Evolutionary conservation across 2,888 invertebrate genomes (phyloP), one percentile per base, ranked within the genome.

Genomic region (Lasioglossum pauxillum): DNA sequence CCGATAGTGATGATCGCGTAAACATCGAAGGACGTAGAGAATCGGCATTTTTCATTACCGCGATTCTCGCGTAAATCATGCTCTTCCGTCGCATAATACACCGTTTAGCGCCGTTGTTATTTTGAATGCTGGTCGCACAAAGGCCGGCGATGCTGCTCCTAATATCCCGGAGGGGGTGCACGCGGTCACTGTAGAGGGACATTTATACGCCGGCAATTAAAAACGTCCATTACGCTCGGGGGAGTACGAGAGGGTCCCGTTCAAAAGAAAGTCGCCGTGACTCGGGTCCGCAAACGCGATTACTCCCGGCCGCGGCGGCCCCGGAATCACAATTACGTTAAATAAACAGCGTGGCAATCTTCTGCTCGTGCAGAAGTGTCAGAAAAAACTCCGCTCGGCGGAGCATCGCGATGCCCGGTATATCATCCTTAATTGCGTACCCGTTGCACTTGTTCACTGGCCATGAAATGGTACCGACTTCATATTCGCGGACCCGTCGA

Each of bases 391-490:
- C n/a, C 31, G 35, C 8, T 31, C 60, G 46, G 60, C 46, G 78
- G 82, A 91, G 49, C 89, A 91, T 91, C 90, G 90, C 87, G 79
- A 85, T 82, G 82, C 76, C 88, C n/a, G 23, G 85, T 91, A 90
- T 92, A 91, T 92, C 90, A 91, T 90, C 91, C 90, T 92, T 90
- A 90, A 90, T 91, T 91, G 88, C 87, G 78, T 83, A 72, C 82
- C 64, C 72, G 82, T 75, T 83, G 64, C 41, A 74, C 31, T 76
- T 69, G 80, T 41, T 41, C 82, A 41, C 73, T 79, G 67, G 67
- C 86, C 85, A 79, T 82, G 84, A 79, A 75, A 60, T 64, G 64
- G 75, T 74, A 60, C 60, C 53, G 14, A 31, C 27, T 73, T 53
- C 19, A 64, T 16, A n/a, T 49, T 12, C 64, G 53, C n/a, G 46